Percentiles rank a stretch among this genome's conserved stretches.
phyloP scores from a whole-genome alignment of 2,113 vertebrate genomes.

The Hydropotes inermis region DNA sequence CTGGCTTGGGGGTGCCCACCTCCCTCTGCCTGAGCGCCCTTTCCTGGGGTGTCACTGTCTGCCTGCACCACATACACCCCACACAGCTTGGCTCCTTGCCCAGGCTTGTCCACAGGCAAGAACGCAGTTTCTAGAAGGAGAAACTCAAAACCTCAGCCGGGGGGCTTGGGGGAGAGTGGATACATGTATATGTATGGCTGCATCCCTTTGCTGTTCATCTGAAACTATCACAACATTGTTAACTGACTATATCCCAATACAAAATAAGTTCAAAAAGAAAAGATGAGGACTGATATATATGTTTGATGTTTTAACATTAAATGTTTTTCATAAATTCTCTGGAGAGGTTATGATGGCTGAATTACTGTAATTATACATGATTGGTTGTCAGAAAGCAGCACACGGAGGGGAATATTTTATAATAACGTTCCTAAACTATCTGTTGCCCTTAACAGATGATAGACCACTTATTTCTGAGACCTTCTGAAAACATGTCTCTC shows the following conservation, averaged over 20 bases:
- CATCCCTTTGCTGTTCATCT: not conserved
- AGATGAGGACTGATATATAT: not conserved
- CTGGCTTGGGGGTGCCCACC: rapidly evolving
- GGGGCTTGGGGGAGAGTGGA: not conserved
- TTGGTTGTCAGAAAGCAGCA: constrained; percentile 5
- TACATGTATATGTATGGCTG: not conserved
- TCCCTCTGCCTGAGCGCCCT: not conserved
- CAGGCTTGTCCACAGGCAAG: not conserved
- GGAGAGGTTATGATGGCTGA: not conserved
- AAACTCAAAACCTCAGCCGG: not conserved
- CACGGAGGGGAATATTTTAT: not conserved
- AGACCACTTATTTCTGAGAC: not conserved
- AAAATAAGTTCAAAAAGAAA: not conserved
- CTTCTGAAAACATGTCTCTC: not conserved
- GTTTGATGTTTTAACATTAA: not conserved
- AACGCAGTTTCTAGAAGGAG: not conserved
- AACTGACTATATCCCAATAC: not conserved
- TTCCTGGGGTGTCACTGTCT: too few species aligned
- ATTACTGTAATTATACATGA: not conserved
- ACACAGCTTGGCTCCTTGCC: rapidly evolving
- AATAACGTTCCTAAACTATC: not conserved
- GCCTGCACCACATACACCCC: rapidly evolving
- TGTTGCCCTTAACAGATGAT: not conserved
- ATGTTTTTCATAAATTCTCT: not conserved
- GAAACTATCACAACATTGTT: not conserved